phyloP scores from a whole-genome alignment of 1,140 invertebrate genomes.

The Eufriesea mexicana region DNA sequence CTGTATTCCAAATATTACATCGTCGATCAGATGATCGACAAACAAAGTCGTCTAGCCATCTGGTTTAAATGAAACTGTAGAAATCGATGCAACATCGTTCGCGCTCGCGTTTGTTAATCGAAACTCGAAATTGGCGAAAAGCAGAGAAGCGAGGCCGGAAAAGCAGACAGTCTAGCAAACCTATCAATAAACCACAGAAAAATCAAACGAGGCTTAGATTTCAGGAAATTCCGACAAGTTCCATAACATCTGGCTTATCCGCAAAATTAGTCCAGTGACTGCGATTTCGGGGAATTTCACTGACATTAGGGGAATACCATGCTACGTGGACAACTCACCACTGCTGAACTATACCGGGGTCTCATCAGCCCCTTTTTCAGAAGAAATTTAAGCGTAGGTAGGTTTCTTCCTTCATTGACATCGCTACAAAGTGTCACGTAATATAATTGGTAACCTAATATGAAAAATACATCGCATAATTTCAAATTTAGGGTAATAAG shows the following conservation, averaged over 20 bases:
- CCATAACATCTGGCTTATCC: neutral
- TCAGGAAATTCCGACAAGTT: neutral
- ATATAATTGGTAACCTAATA: no score
- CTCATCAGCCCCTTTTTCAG: constrained; percentile 14
- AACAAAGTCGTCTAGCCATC: neutral
- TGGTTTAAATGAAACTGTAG: neutral
- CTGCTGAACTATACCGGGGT: constrained; percentile 2
- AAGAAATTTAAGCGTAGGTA: constrained; percentile 55
- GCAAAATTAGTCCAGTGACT: constrained; percentile 55
- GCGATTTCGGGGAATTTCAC: neutral
- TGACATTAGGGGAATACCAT: constrained; percentile 15
- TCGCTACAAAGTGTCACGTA: no score
- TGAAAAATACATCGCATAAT: no score
- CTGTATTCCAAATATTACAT: no score
- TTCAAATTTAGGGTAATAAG: no score
- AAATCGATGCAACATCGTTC: neutral
- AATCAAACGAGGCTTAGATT: constrained; percentile 7
- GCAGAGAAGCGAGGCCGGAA: constrained; percentile 17
- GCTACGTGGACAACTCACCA: constrained; percentile 37
- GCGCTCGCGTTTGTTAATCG: constrained; percentile 9
- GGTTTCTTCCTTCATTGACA: neutral
- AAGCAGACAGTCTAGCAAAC: constrained; percentile 54
- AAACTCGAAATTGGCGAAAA: constrained; percentile 43
- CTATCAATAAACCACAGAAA: constrained; percentile 30
- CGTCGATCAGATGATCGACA: neutral